Evolutionary conservation across 92 coral and sea anemone genomes (phyloP), one percentile per base, ranked within the genome.

Genomic region (Palythoa grandiflora): DNA sequence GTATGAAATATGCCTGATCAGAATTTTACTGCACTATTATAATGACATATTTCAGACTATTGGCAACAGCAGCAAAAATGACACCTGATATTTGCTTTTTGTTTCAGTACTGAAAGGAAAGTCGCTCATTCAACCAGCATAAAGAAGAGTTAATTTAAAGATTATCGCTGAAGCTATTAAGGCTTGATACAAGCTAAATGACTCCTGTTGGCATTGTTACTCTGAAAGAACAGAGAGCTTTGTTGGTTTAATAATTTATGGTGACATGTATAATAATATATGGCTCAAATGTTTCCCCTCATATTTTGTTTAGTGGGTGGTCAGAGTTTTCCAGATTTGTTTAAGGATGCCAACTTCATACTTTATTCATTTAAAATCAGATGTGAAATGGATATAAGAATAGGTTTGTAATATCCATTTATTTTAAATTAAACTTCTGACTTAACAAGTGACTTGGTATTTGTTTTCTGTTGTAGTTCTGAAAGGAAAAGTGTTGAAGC

Each of bases 61-160:
- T 17, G 3, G 28, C 3, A 38, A 35, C 14, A 52, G 21, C 83
- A 54, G 65, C 53, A 38, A 55, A 44, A 61, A 38, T 68, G 68
- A 80, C 55, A 53, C 28, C 8, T 1, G 9, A 38, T 87, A 9
- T 91, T 15, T 84, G 54, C 83, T 83, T 86, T 73, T 20, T 73
- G 70, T 91, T 93, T 53, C 86, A 97, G 99, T 97, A 79, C 93
- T 97, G 84, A 97, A 97, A 79, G 99, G 98, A 68, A 95, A 95
- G 89, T 93, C 98, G 19, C 91, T 97, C 84, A 94, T 95, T 79
- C 96, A 95, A 44, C 99, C 99, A 86, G 99, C 99, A 35, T 96
- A 93, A 91, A 79, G 53, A 68, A 55, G 85, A 55, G 35, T 40
- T 28, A 63, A 70, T 59, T 73, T 38, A 53, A 16, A 54, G 61